Percentiles rank a stretch among this genome's conserved stretches.
Evolutionary conservation across 2,113 vertebrate species (phyloP).

Genomic region (Columba livia): DNA sequence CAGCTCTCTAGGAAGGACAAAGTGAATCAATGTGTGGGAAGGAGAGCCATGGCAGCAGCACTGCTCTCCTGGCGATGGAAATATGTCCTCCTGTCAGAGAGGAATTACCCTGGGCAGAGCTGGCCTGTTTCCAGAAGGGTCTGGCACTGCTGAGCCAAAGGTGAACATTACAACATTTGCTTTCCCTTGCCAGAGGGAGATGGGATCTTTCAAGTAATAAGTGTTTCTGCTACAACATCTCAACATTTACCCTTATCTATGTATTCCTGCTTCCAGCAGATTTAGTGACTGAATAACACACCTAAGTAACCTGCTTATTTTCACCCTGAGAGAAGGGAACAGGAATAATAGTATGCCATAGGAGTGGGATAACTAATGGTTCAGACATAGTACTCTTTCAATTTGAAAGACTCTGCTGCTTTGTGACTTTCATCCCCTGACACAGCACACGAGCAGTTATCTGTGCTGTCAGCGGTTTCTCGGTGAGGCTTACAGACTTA

Average conservation of each 20-base stretch:
- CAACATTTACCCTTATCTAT: not conserved
- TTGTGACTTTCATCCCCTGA: not conserved
- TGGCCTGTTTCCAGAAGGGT: not conserved
- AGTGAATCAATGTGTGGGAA: not conserved
- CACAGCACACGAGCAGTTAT: not conserved
- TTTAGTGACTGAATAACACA: not conserved
- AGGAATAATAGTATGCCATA: not conserved
- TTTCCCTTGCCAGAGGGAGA: not conserved
- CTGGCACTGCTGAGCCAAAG: not conserved
- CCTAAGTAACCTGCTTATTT: not conserved
- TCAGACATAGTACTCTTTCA: not conserved
- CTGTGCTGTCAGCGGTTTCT: not conserved
- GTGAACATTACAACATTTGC: not conserved
- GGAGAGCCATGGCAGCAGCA: not conserved
- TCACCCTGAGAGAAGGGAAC: not conserved
- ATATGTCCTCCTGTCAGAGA: not conserved
- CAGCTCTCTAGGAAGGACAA: conserved; percentile 29
- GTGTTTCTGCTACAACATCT: not conserved
- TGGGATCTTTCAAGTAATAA: not conserved
- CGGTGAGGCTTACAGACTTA: not conserved
- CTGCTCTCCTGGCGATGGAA: not conserved
- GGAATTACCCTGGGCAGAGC: not conserved
- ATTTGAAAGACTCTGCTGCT: not conserved
- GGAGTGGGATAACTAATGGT: not conserved
- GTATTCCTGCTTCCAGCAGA: not conserved